Percentiles rank a stretch among this genome's conserved stretches.
These are phyloP conservation scores for Periparus ater DNA, from an alignment of 2,797 vertebrate species.

Conservation along the genomic window DNA sequence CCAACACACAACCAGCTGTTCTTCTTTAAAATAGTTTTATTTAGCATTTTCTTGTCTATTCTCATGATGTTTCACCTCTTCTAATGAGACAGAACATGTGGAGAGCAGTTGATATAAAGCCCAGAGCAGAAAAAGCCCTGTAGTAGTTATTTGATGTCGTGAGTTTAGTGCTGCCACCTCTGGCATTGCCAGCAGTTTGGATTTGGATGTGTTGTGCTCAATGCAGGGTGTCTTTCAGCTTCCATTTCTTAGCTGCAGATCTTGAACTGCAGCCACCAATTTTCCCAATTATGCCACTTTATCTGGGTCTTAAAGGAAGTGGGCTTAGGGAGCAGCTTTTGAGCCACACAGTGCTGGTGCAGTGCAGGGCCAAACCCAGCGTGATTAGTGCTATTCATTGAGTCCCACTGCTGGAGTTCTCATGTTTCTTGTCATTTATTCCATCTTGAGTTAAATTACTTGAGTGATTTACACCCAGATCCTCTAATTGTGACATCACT, in stretches of 20 bases:
- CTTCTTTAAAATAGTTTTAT: not conserved
- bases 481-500: not conserved
- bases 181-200: not conserved
- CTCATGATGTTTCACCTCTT: not conserved
- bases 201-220: not conserved
- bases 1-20: constrained; percentile 25
- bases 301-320: not conserved
- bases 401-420: not conserved
- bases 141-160: not conserved
- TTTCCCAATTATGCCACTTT: not conserved
- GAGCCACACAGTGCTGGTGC: not conserved
- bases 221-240: not conserved
- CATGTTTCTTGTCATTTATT: not conserved
- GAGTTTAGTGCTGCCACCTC: not conserved
- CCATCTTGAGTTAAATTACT: not conserved
- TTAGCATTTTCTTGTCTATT: not conserved
- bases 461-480: not conserved
- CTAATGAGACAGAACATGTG: not conserved
- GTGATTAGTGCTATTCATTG: not conserved
- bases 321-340: not conserved
- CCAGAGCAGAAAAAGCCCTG: not conserved
- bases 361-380: not conserved
- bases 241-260: not conserved
- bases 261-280: not conserved
- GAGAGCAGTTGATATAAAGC: not conserved